These are phyloP conservation scores for Girardinichthys multiradiatus DNA, from an alignment of 2,113 vertebrate genomes.

Conservation along the genomic window DNA sequence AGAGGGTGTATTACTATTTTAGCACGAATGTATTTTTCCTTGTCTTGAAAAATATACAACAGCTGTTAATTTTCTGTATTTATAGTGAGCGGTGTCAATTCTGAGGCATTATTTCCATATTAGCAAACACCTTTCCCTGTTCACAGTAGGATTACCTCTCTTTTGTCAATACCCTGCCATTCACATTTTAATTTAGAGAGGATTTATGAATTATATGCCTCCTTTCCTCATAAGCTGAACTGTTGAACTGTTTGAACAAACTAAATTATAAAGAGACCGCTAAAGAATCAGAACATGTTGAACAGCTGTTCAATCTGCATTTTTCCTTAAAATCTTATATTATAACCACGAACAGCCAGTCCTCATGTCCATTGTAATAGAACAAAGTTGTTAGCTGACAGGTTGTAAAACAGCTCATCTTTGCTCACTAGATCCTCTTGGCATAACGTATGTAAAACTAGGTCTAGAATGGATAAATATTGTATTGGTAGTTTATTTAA, in stretches of 20 bases:
- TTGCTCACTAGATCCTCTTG: slow-evolving; percentile 1
- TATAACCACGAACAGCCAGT: slow-evolving; percentile 24
- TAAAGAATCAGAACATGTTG: slow-evolving; percentile 17
- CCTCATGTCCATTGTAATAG: slow-evolving; percentile 25
- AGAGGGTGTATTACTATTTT: background rate
- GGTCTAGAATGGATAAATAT: background rate
- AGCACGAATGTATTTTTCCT: background rate
- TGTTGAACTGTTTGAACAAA: slow-evolving; percentile 62
- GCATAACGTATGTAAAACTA: background rate
- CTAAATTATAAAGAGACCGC: slow-evolving; percentile 33
- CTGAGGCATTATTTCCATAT: slow-evolving; percentile 46
- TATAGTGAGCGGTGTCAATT: slow-evolving; percentile 34
- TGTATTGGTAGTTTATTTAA: background rate
- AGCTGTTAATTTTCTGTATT: background rate
- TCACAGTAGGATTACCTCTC: slow-evolving; percentile 58
- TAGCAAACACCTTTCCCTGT: slow-evolving; percentile 51
- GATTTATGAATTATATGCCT: slow-evolving; percentile 63
- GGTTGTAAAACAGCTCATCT: background rate
- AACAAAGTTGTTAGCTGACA: slow-evolving; percentile 38
- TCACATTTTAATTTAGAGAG: slow-evolving; percentile 65
- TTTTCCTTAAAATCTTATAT: slow-evolving; percentile 39
- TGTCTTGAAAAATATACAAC: background rate
- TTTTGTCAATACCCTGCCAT: slow-evolving; percentile 50
- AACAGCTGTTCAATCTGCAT: slow-evolving; percentile 26
- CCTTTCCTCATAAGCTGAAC: slow-evolving; percentile 37